Evolutionary conservation across 2,797 vertebrate genomes (phyloP), one percentile per base, ranked within the genome.

Genomic region (Sparidentex hasta): DNA sequence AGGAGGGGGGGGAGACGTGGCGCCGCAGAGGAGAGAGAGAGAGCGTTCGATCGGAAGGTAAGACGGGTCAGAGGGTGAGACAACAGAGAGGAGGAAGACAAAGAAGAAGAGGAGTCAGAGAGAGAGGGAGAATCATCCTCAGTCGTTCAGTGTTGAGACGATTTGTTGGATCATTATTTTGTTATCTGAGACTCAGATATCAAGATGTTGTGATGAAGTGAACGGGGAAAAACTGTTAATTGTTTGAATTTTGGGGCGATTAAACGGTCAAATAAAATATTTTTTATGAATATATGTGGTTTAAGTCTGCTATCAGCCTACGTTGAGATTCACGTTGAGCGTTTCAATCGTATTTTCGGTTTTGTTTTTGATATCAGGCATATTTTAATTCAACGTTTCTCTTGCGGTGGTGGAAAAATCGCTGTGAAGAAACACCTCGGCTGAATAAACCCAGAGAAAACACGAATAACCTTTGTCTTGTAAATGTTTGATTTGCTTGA

Each of bases 51-150:
- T 17, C 27, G 13, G 20, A 33, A 7, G 65, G 65, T 29, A 2
- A 66, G 73, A 62, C 14, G 25, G 71, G 61, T 63, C 63, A n/a
- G 43, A 75, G 43, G 48, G 68, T 3, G 23, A 67, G 56, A 66
- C 29, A 54, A 33, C 13, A n/a, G 18, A 16, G 21, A 41, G 8
- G 2, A 63, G 29, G 2, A 48, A 43, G 1, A 13, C 29, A 1
- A 50, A 44, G 1, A 12, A 74, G 68, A 54, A 0, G 14, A 21
- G 11, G 16, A 33, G 43, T 33, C 33, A 33, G 33, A 33, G 2
- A n/a, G 21, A 52, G 33, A 58, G 2, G 11, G 50, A 61, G 58
- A 47, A 27, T 8, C 2, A 46, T 51, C 33, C 50, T 12, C 44
- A 56, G 52, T 44, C 20, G 62, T 74, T 68, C 12, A 43, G 48